Conservation (phyloP, 2,888 invertebrate genomes). For the Cryptosula pallasiana region DNA sequence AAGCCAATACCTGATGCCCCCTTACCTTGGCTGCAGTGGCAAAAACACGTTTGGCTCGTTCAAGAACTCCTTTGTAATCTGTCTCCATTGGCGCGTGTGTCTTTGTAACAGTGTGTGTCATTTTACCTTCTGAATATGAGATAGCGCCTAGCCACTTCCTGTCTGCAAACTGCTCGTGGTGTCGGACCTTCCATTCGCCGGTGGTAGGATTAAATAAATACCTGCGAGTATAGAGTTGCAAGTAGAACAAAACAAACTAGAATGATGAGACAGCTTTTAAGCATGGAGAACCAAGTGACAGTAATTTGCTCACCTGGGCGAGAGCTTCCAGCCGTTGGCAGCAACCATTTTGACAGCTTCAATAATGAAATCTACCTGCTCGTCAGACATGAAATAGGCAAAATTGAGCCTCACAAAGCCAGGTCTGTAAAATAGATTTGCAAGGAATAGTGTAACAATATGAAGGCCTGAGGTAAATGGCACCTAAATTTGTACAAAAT, state of each 20-base stretch:
- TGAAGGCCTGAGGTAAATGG: too few species aligned
- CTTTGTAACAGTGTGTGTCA: conserved; percentile 59
- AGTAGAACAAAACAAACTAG: too few species aligned
- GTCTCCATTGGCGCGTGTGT: not conserved
- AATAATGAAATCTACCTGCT: conserved; percentile 73
- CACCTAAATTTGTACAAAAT: too few species aligned
- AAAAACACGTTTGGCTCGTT: not conserved
- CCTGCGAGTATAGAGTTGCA: conserved; percentile 57
- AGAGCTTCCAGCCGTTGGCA: conserved; percentile 77
- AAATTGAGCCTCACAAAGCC: conserved; percentile 80
- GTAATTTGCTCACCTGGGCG: conserved; percentile 60
- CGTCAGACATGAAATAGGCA: conserved; percentile 76
- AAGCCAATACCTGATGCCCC: too few species aligned
- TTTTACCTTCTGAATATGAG: conserved; percentile 69
- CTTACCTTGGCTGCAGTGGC: not conserved
- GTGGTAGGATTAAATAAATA: conserved; percentile 81
- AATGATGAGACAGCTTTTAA: too few species aligned
- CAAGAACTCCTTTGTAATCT: not conserved
- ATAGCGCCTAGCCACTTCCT: conserved; percentile 76
- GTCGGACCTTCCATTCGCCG: conserved; percentile 82
- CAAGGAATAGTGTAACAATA: too few species aligned
- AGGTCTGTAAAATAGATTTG: conserved; percentile 55
- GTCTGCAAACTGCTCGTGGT: conserved; percentile 70
- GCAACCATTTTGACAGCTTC: conserved; percentile 82
- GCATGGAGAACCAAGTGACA: too few species aligned